Evolutionary conservation across 2,113 vertebrate species (phyloP).

Genomic region (Perca schrenkii): DNA sequence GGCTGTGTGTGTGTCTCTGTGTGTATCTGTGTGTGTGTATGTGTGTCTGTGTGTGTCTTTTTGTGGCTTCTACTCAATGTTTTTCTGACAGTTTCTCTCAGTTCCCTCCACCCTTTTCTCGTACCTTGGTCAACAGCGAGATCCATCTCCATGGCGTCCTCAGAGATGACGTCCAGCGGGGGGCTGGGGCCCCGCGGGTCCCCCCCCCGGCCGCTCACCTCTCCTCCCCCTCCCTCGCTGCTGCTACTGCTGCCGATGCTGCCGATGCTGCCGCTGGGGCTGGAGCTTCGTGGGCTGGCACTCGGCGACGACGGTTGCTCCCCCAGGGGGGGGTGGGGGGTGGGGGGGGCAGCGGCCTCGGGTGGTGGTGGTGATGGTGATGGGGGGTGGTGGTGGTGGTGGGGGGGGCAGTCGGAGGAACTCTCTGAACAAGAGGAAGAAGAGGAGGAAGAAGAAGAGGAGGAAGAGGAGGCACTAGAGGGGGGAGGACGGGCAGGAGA

Average conservation of each 20-base stretch:
- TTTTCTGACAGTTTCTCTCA: no score
- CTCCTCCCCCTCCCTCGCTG: conserved; percentile 46
- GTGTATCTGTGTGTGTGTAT: no score
- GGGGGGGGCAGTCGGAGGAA: conserved; percentile 69
- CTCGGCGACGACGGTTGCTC: conserved; percentile 71
- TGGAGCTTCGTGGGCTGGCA: conserved; percentile 73
- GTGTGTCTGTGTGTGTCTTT: no score
- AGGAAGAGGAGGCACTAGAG: conserved; percentile 70
- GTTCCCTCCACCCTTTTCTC: no score
- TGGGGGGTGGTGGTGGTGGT: conserved; percentile 48
- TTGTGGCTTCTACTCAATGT: no score
- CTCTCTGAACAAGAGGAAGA: conserved; percentile 70
- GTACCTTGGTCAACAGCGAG: conserved; percentile 60
- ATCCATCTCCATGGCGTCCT: conserved; percentile 85
- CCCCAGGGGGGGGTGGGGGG: conserved; percentile 4
- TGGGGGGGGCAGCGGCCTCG: conserved; percentile 49
- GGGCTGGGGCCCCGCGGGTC: conserved; percentile 74
- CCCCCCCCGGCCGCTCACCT: conserved; percentile 1
- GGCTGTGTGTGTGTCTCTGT: no score
- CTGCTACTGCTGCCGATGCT: conserved; percentile 43
- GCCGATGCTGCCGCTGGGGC: conserved; percentile 71
- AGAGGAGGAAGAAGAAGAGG: conserved; percentile 51
- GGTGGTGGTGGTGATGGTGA: conserved; percentile 55
- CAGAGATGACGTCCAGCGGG: conserved; percentile 88
- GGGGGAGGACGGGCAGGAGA: conserved; percentile 82